phyloP scores from a whole-genome alignment of 64 coral and sea anemone genomes.

The Porites lutea region DNA sequence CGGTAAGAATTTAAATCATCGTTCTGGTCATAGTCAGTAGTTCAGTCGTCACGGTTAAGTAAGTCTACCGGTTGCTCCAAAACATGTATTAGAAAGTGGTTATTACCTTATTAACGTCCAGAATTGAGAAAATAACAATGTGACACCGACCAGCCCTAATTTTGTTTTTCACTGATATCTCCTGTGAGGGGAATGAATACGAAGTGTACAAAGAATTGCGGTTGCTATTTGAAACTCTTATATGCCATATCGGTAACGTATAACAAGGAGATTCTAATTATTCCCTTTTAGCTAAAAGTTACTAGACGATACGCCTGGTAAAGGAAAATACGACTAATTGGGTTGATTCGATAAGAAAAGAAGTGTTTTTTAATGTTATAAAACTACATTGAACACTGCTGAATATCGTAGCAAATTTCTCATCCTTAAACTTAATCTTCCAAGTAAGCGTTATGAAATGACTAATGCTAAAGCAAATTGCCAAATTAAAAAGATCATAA shows the following conservation, averaged over 20 bases:
- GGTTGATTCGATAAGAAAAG: no score
- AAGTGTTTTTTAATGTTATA: background rate
- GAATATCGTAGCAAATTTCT: background rate
- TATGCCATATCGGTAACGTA: background rate
- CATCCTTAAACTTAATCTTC: background rate
- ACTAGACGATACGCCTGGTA: background rate
- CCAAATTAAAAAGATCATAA: no score
- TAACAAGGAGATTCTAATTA: background rate
- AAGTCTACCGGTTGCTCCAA: background rate
- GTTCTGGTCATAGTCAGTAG: background rate
- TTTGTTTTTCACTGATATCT: background rate
- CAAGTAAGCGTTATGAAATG: background rate
- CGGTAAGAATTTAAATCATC: slow-evolving; percentile 17
- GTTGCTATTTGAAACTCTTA: background rate
- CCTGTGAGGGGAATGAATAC: background rate
- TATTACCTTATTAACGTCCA: background rate
- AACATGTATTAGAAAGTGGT: background rate
- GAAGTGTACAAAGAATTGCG: background rate
- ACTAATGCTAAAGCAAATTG: background rate
- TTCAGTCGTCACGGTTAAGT: background rate
- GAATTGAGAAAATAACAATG: no score
- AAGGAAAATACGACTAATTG: background rate
- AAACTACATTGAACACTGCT: background rate
- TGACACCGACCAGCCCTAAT: no score
- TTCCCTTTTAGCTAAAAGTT: slow-evolving; percentile 1